These are phyloP conservation scores for Saiga tatarica DNA, from an alignment of 2,113 vertebrate species.

Conservation along the genomic window DNA sequence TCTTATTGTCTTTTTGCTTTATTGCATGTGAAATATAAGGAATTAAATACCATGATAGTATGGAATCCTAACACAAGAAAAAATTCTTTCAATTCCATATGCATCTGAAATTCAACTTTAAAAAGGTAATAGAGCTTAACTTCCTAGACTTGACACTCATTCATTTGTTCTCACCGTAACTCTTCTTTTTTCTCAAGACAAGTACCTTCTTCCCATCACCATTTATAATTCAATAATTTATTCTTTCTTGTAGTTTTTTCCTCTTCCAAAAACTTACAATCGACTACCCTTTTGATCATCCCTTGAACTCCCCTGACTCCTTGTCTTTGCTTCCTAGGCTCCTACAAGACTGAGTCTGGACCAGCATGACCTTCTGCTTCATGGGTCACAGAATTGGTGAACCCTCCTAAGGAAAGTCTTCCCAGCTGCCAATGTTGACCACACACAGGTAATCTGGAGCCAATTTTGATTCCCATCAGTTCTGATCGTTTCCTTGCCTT, in stretches of 20 bases:
- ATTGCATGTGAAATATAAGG: neutral
- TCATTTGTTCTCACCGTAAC: accelerated
- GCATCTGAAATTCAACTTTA: neutral
- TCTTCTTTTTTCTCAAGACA: neutral
- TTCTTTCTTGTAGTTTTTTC: neutral
- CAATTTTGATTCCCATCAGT: accelerated
- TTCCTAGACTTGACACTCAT: too few relatives aligned
- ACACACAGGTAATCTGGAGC: accelerated
- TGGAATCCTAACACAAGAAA: neutral
- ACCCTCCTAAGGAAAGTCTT: too few relatives aligned
- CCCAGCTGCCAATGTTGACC: accelerated
- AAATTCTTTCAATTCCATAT: neutral
- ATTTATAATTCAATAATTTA: neutral
- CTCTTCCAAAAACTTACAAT: neutral
- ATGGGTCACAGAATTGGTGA: too few relatives aligned
- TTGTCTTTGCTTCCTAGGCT: neutral
- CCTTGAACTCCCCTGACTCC: neutral
- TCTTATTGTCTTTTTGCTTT: constrained; percentile 35
- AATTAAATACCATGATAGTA: neutral
- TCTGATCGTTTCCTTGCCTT: neutral
- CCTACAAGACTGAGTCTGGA: neutral
- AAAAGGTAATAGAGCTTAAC: neutral
- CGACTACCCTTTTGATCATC: accelerated
- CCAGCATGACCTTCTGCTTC: accelerated
- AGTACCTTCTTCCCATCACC: neutral